Conservation (phyloP, 1,140 invertebrate genomes). For the Macrostomum lignano region DNA sequence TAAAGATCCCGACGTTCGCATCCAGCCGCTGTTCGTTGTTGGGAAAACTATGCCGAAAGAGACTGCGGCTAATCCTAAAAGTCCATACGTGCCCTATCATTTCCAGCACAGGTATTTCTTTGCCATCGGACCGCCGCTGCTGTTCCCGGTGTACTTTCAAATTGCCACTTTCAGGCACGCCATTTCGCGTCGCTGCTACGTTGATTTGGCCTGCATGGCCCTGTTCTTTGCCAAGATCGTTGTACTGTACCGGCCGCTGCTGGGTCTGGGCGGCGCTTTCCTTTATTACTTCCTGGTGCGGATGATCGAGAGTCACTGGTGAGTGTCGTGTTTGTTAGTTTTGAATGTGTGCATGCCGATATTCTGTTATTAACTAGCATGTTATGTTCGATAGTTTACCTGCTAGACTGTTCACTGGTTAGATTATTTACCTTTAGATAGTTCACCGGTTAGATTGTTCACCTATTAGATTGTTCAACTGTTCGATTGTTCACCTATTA, state of each 20-base stretch:
- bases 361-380: too few species aligned
- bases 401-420: too few species aligned
- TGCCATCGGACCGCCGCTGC: constrained; percentile 11
- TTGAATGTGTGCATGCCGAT: too few species aligned
- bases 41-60: constrained; percentile 14
- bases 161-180: too few species aligned
- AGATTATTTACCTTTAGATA: too few species aligned
- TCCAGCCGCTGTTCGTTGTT: constrained; percentile 17
- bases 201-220: background rate
- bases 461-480: too few species aligned
- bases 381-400: too few species aligned
- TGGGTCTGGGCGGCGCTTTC: constrained; percentile 5
- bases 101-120: constrained; percentile 12
- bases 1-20: constrained; percentile 22
- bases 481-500: too few species aligned
- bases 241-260: too few species aligned
- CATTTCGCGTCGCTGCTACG: background rate
- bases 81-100: constrained; percentile 11
- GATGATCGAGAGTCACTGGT: constrained; percentile 19
- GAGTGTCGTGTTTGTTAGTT: too few species aligned
- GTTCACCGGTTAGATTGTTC: too few species aligned
- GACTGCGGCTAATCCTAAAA: constrained; percentile 7
- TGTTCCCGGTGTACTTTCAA: constrained; percentile 20
- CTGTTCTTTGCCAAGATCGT: constrained; percentile 1
- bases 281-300: constrained; percentile 7